phyloP scores from a whole-genome alignment of 1,140 invertebrate species.

The Procambarus virginalis region DNA sequence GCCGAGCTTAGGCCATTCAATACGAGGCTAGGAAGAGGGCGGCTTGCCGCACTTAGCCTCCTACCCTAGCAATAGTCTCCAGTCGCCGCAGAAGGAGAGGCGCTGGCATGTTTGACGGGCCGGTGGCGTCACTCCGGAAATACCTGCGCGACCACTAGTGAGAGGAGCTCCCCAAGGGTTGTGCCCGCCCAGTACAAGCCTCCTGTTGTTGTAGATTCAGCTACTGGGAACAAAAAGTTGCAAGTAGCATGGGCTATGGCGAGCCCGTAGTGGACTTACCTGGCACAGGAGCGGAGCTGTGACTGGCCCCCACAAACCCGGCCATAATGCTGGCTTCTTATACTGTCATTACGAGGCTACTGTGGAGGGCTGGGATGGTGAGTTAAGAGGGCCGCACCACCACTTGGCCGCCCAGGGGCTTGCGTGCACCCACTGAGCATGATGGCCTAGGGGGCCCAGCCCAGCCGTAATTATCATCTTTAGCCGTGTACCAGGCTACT shows the following conservation, averaged over 20 bases:
- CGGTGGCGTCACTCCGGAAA: neutral
- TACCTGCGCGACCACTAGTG: neutral
- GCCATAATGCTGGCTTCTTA: neutral
- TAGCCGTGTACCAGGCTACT: neutral
- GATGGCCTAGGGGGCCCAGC: neutral
- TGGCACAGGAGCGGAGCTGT: no score
- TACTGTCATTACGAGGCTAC: neutral
- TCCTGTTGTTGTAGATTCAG: no score
- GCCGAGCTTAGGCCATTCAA: no score
- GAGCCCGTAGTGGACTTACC: no score
- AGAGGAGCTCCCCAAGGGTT: neutral
- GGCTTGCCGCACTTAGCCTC: no score
- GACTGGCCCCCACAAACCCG: neutral
- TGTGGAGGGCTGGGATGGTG: neutral
- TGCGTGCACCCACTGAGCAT: neutral
- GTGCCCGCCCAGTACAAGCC: no score
- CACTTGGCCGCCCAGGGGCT: neutral
- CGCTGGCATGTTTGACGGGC: neutral
- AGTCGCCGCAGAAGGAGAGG: neutral
- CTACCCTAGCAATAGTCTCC: neutral
- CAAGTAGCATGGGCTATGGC: no score
- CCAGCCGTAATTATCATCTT: conserved; percentile 3
- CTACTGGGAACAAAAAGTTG: no score
- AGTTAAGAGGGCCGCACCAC: neutral
- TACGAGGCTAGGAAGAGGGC: no score